Conservation (phyloP, 1,140 invertebrate genomes). For the Belonocnema kinseyi region DNA sequence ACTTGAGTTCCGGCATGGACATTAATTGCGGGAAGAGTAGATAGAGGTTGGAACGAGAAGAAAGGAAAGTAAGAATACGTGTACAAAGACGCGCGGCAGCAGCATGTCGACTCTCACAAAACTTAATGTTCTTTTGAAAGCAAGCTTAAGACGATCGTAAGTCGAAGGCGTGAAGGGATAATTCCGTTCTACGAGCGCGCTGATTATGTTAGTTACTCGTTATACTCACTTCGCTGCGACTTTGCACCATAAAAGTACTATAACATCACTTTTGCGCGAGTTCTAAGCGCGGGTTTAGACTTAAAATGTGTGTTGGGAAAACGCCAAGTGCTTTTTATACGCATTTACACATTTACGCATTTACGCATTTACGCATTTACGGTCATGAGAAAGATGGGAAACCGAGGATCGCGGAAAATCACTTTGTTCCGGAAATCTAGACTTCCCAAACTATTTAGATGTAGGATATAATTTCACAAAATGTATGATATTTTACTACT, state of each 20-base stretch:
- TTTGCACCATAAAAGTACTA: constrained; percentile 27
- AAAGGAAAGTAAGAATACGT: constrained; percentile 6
- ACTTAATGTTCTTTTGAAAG: constrained; percentile 30
- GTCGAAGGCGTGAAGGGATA: constrained; percentile 31
- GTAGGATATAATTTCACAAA: too few relatives aligned
- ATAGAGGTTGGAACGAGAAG: not conserved
- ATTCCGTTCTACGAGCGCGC: constrained; percentile 24
- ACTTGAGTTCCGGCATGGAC: constrained; percentile 25
- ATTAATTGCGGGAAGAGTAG: constrained; percentile 12
- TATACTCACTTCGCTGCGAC: constrained; percentile 27
- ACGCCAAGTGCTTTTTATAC: constrained; percentile 5
- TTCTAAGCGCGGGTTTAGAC: constrained; percentile 14
- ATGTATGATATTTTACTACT: too few relatives aligned
- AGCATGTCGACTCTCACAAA: constrained; percentile 29
- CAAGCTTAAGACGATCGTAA: constrained; percentile 28
- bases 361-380: not conserved
- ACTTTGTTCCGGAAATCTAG: constrained; percentile 1
- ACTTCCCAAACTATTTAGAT: too few relatives aligned
- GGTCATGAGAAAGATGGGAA: constrained; percentile 9
- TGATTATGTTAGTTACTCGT: constrained; percentile 31
- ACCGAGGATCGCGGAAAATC: not conserved
- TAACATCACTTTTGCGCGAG: not conserved
- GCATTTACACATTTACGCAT: constrained; percentile 4
- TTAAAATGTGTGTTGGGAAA: constrained; percentile 17
- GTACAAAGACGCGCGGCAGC: constrained; percentile 22